Evolutionary conservation across 2,113 vertebrate species (phyloP).

Genomic region (Cygnus buccinator): DNA sequence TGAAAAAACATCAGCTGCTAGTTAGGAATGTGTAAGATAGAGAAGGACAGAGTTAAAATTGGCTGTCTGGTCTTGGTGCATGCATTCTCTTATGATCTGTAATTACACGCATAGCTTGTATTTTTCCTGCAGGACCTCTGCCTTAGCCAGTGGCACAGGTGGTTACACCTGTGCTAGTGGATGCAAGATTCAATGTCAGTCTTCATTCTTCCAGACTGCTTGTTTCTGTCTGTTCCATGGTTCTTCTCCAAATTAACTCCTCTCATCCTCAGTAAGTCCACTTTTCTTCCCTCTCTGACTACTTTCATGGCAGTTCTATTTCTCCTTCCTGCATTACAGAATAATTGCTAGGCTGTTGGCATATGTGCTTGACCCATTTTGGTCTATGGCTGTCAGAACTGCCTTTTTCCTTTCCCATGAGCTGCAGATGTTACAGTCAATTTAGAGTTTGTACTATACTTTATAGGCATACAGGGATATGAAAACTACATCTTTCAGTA

Average conservation of each 20-base stretch:
- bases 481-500: not conserved
- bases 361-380: not conserved
- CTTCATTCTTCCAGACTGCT: not conserved
- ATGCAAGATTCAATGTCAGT: fast-evolving
- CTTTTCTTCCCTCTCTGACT: not conserved
- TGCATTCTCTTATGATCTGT: not conserved
- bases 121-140: not conserved
- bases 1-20: not conserved
- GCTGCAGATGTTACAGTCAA: not conserved
- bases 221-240: not conserved
- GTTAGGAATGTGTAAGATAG: not conserved
- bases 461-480: not conserved
- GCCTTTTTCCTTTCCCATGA: not conserved
- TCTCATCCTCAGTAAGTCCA: not conserved
- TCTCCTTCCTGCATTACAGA: not conserved
- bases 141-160: not conserved
- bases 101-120: not conserved
- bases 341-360: not conserved
- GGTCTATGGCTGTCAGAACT: not conserved
- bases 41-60: not conserved
- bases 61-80: not conserved
- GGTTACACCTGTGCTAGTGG: not conserved
- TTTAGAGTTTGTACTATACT: not conserved
- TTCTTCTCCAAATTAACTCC: not conserved
- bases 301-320: not conserved